Evolutionary conservation across 1,140 invertebrate species (phyloP).

Genomic region (Oscheius sp.): DNA sequence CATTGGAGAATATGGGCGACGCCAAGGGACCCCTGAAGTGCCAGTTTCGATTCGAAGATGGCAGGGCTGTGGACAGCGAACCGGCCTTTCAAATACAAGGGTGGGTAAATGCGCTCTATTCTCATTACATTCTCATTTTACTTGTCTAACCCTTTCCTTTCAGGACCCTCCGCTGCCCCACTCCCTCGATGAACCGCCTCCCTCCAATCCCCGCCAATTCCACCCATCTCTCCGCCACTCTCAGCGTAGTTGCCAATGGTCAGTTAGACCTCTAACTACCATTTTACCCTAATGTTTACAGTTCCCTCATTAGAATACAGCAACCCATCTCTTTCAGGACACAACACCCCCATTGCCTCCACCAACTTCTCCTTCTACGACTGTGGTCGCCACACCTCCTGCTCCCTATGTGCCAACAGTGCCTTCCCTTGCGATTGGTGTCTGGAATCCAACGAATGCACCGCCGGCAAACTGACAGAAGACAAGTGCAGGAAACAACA

Average conservation of each 20-base stretch:
- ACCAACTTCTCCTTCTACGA: conserved; percentile 60
- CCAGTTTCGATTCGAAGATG: conserved; percentile 13
- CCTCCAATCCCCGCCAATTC: conserved; percentile 7
- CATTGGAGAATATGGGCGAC: conserved; percentile 51
- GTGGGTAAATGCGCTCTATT: too few species aligned
- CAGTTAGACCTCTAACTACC: too few species aligned
- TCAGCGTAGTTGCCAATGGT: neutral
- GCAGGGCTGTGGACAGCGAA: conserved; percentile 14
- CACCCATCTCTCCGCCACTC: neutral
- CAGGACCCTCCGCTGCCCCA: conserved; percentile 38
- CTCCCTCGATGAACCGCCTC: conserved; percentile 1
- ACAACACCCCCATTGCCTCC: conserved; percentile 46
- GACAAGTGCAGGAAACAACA: conserved; percentile 54
- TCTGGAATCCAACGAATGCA: conserved; percentile 50
- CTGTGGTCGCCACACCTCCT: conserved; percentile 53
- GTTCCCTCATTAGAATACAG: too few species aligned
- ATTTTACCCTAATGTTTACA: too few species aligned
- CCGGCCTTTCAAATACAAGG: conserved; percentile 17
- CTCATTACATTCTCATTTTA: too few species aligned
- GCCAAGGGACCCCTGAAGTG: conserved; percentile 31
- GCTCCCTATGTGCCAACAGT: conserved; percentile 62
- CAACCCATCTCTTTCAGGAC: conserved; percentile 2
- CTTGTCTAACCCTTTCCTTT: neutral
- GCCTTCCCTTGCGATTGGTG: conserved; percentile 64
- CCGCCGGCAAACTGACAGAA: conserved; percentile 54